These are phyloP conservation scores for Gallinago jamesoni DNA, from an alignment of 2,113 vertebrate species.

Conservation along the genomic window DNA sequence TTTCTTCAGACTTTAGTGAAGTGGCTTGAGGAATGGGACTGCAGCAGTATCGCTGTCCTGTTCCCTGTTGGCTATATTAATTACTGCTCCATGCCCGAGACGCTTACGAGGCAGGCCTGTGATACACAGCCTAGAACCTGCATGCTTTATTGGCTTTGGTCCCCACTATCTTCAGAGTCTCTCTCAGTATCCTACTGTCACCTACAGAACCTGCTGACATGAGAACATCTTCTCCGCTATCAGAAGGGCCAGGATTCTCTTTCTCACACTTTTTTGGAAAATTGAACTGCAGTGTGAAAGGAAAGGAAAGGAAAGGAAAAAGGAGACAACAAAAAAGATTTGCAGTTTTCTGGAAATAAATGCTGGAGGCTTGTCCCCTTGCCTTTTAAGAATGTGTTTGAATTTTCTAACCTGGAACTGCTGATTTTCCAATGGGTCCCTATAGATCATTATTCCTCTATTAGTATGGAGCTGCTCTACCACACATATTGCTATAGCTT, in stretches of 20 bases:
- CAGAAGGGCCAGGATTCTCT: not conserved
- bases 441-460: not conserved
- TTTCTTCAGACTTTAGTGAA: not conserved
- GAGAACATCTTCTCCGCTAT: not conserved
- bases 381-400: not conserved
- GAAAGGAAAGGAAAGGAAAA: constrained; percentile 4
- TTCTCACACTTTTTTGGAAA: constrained; percentile 16
- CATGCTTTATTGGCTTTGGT: not conserved
- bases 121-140: not conserved
- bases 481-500: not conserved
- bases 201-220: not conserved
- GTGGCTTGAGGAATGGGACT: not conserved
- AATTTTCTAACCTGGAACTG: not conserved
- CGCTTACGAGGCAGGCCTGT: not conserved
- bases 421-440: not conserved
- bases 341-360: not conserved
- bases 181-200: not conserved
- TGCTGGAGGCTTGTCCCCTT: not conserved
- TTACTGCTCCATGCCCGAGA: not conserved
- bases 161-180: not conserved
- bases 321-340: not conserved
- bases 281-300: constrained; percentile 1
- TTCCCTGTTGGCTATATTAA: not conserved
- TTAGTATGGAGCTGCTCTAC: not conserved
- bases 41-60: not conserved